Conservation (phyloP, 1,140 invertebrate species). For the Drosophila navojoa region DNA sequence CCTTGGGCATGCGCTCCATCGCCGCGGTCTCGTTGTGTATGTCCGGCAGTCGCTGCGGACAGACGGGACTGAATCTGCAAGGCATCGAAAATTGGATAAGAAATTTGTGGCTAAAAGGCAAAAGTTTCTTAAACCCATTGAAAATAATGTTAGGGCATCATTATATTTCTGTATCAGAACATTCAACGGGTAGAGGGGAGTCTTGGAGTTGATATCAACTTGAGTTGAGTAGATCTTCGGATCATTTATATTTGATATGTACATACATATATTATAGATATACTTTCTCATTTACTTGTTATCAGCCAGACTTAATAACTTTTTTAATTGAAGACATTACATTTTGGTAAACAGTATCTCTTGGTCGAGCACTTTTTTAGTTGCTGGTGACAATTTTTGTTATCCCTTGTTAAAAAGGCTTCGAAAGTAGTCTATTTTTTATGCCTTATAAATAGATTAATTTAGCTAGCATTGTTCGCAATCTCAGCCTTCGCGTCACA, state of each 20-base stretch:
- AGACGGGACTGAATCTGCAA: conserved; percentile 92
- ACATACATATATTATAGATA: too few species aligned
- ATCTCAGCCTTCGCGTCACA: conserved; percentile 57
- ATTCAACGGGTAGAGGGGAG: neutral
- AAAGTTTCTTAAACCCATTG: conserved; percentile 37
- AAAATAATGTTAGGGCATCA: neutral
- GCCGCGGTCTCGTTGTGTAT: conserved; percentile 92
- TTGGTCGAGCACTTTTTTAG: neutral
- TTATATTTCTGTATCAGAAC: neutral
- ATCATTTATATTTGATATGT: too few species aligned
- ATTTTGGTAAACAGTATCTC: neutral
- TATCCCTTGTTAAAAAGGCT: conserved; percentile 50
- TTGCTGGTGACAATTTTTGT: conserved; percentile 18
- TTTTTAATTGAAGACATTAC: too few species aligned
- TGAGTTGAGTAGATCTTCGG: too few species aligned
- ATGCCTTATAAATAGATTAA: conserved; percentile 81
- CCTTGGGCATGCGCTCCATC: conserved; percentile 92
- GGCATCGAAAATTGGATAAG: conserved; percentile 37
- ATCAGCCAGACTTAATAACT: too few species aligned
- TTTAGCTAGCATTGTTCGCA: conserved; percentile 73
- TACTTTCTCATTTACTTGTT: too few species aligned
- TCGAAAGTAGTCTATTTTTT: conserved; percentile 70
- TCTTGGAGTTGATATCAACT: too few species aligned
- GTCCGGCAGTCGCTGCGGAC: conserved; percentile 93
- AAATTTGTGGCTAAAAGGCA: conserved; percentile 39